Evolutionary conservation across 2,113 vertebrate species (phyloP).

Genomic region (Platysteira castanea): DNA sequence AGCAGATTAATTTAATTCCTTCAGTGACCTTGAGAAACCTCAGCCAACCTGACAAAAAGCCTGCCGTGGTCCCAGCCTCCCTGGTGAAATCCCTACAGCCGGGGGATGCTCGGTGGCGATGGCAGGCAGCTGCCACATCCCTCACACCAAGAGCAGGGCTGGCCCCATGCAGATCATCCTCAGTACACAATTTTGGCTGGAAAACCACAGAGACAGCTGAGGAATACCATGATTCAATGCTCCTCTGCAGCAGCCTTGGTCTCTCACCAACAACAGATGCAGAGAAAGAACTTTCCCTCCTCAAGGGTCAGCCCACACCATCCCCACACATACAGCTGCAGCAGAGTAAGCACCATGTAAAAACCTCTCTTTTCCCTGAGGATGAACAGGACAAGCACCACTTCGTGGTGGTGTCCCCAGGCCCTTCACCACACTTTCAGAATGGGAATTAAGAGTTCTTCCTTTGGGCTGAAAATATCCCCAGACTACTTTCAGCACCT

Average conservation of each 20-base stretch:
- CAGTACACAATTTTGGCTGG: background rate
- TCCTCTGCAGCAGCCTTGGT: background rate
- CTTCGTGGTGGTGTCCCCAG: background rate
- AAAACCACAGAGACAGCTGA: background rate
- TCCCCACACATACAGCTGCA: background rate
- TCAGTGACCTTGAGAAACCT: background rate
- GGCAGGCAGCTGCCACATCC: background rate
- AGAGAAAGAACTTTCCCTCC: background rate
- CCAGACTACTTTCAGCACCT: background rate
- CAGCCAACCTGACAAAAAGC: background rate
- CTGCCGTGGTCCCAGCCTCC: fast-evolving
- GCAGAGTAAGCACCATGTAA: fast-evolving
- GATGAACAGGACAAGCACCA: background rate
- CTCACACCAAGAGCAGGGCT: background rate
- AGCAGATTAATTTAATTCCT: background rate
- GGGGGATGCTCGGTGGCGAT: fast-evolving
- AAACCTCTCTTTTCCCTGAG: background rate
- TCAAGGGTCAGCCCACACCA: background rate
- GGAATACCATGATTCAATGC: background rate
- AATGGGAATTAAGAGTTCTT: background rate
- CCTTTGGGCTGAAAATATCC: background rate
- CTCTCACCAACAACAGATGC: background rate
- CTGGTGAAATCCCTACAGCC: background rate
- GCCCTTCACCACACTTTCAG: background rate
- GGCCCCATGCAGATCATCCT: background rate